Conservation (phyloP, 64 coral and sea anemone species). For the Stylophora pistillata region DNA sequence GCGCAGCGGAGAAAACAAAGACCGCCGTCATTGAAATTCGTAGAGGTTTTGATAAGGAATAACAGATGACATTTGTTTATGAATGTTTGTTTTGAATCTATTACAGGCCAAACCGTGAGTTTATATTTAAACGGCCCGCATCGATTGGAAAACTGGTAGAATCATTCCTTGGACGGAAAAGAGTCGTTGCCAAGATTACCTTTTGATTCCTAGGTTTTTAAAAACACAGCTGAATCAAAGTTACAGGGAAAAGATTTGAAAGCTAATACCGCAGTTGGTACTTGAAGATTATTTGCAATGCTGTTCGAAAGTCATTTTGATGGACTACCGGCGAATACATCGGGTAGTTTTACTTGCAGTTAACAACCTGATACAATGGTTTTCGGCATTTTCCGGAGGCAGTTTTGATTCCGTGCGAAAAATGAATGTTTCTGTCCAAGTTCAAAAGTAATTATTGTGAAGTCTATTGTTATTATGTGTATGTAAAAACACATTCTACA, state of each 20-base stretch:
- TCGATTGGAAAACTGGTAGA: background rate
- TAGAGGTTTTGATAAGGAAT: background rate
- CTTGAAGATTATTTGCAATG: conserved; percentile 2
- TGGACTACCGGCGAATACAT: too few relatives aligned
- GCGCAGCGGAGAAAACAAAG: conserved; percentile 3
- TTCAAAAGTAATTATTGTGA: background rate
- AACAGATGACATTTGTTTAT: conserved; percentile 12
- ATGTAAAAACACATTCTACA: background rate
- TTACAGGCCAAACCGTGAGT: background rate
- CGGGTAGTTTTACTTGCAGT: background rate
- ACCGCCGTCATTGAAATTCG: background rate
- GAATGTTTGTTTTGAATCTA: background rate
- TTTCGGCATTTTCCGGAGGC: background rate
- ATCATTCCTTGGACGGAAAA: background rate
- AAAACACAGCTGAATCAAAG: conserved; percentile 24
- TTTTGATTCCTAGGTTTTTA: background rate
- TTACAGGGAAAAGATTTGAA: background rate
- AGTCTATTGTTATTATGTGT: background rate
- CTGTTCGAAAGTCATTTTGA: background rate
- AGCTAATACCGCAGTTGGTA: conserved; percentile 12
- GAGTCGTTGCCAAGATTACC: background rate
- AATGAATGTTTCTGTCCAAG: background rate
- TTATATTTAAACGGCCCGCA: background rate
- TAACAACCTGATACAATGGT: background rate
- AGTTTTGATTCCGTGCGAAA: background rate